Conservation (phyloP, 1,140 invertebrate species). For the Monochamus saltuarius region DNA sequence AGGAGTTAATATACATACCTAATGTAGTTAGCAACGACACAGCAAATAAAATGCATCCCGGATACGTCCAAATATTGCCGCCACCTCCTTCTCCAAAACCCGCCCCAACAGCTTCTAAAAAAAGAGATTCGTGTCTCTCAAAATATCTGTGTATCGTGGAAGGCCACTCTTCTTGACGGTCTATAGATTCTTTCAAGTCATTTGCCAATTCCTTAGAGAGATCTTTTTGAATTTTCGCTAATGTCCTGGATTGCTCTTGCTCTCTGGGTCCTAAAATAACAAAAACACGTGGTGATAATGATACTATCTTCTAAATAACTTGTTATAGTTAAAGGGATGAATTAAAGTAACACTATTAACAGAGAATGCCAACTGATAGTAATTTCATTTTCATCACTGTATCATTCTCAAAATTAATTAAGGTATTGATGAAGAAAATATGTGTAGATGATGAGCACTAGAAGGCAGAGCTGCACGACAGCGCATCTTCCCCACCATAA, state of each 20-base stretch:
- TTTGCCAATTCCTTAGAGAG: slow-evolving; percentile 56
- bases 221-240: slow-evolving; percentile 56
- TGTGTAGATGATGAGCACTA: too few species aligned
- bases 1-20: slow-evolving; percentile 53
- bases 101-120: slow-evolving; percentile 56
- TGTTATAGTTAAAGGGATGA: too few species aligned
- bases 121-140: slow-evolving; percentile 55
- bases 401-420: too few species aligned
- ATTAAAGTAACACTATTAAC: too few species aligned
- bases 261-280: slow-evolving; percentile 55
- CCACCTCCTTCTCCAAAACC: slow-evolving; percentile 58
- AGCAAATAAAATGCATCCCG: slow-evolving; percentile 62
- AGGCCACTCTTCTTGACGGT: slow-evolving; percentile 55
- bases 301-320: too few species aligned
- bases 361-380: too few species aligned
- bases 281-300: too few species aligned
- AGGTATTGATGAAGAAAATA: too few species aligned
- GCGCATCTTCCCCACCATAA: too few species aligned
- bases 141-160: slow-evolving; percentile 57
- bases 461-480: too few species aligned
- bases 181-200: slow-evolving; percentile 55
- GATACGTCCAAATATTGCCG: slow-evolving; percentile 62
- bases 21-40: slow-evolving; percentile 63
- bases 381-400: too few species aligned
- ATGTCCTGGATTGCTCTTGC: slow-evolving; percentile 53